These are phyloP conservation scores for Accipiter cooperii DNA, from an alignment of 2,113 vertebrate genomes.

Conservation along the genomic window DNA sequence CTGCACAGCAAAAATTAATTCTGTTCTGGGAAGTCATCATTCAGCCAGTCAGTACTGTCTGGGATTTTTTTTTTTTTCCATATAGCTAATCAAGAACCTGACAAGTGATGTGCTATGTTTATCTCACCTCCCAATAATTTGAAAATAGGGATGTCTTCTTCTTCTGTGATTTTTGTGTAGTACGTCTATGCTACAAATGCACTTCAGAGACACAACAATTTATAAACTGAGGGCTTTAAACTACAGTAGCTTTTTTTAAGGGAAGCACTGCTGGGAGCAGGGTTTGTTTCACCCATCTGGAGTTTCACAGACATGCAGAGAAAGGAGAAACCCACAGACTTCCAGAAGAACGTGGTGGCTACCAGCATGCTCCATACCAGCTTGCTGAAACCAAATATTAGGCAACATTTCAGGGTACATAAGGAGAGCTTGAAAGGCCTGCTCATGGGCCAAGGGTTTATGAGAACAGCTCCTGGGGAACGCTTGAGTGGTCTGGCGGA, in stretches of 20 bases:
- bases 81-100: not conserved
- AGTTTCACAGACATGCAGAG: not conserved
- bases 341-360: not conserved
- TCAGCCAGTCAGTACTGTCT: not conserved
- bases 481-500: accelerated
- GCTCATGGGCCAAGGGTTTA: not conserved
- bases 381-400: not conserved
- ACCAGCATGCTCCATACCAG: not conserved
- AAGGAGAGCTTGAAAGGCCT: not conserved
- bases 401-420: not conserved
- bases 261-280: not conserved
- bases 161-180: not conserved
- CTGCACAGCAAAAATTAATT: not conserved
- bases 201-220: not conserved
- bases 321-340: not conserved
- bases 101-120: not conserved
- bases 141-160: not conserved
- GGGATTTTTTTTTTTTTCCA: not conserved
- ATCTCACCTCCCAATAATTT: not conserved
- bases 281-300: not conserved
- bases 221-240: not conserved
- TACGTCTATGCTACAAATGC: not conserved
- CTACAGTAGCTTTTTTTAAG: not conserved
- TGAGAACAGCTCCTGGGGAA: not conserved
- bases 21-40: not conserved